Base-by-base conservation (phyloP, 2,888 invertebrate species). In the Micoletzkya japonica region DNA sequence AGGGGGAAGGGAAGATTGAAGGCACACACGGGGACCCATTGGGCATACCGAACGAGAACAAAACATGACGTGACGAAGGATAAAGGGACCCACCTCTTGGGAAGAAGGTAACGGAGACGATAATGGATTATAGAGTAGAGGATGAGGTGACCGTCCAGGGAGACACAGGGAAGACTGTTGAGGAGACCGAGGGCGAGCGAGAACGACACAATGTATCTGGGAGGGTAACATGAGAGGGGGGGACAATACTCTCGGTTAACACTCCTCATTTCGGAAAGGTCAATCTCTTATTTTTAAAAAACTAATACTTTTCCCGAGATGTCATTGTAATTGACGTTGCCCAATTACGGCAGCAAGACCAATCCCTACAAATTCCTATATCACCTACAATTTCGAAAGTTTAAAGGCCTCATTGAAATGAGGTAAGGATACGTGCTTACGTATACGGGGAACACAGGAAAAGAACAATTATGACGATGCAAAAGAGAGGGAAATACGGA, bases 141-240 rank as follows among this genome's bases (percentile, higher is more conserved):
- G 80, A 96, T 94, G 86, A 92, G 91, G 85, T 95, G 92, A 0
- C 96, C 96, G 87, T 97, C 96, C 85, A 95, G 91, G 74, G 91
- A 92, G 86, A 93, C 92, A 86, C 95, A 94, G 0, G 96, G 96
- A 72, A 96, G 90, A 7, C 94, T 90, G 88, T 97, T 97, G 36
- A 96, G 88, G 76, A 95, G 89, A 14, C 92, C 95, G 81, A 96
- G 89, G 0, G 95, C 96, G 81, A 92, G 90, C 20, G 95, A 95
- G 87, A 93, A 92, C 76, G 92, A 91, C 74, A 91, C 74, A 52
- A 85, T 66, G 71, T 83, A 82, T 58, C 81, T 78, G 26, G 70
- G 34, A 26, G 17, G 10, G 34, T 26, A n/a, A 30, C 24, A 6
- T 14, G 2, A 32, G 34, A 10, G 24, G 32, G 30, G 56, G 32